Evolutionary conservation across 2,797 vertebrate species (phyloP).

Genomic region (Oryzias dopingdopingensis): DNA sequence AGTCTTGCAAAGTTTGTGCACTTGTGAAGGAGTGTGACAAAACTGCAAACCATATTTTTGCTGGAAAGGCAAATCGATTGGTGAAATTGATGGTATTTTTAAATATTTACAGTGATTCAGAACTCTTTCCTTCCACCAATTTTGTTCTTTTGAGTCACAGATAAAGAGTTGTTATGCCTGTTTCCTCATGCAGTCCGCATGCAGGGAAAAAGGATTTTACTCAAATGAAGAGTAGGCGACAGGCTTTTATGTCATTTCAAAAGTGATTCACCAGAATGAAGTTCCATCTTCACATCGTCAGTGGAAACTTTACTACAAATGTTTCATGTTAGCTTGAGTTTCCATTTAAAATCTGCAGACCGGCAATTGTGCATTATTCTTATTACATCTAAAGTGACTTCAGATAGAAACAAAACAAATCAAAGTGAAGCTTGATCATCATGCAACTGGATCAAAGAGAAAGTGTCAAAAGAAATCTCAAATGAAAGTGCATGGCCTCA

Average conservation of each 20-base stretch:
- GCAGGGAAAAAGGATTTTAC: background rate
- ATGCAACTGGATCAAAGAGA: background rate
- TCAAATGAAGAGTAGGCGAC: conserved; percentile 6
- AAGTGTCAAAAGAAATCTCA: background rate
- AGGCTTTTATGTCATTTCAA: conserved; percentile 4
- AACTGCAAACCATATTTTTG: background rate
- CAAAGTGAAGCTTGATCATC: background rate
- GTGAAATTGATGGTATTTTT: background rate
- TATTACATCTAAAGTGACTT: background rate
- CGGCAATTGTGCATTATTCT: background rate
- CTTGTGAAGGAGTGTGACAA: background rate
- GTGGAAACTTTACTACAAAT: conserved; percentile 1
- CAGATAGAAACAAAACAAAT: background rate
- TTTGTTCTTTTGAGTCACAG: background rate
- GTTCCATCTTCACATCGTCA: conserved; percentile 2
- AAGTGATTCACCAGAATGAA: background rate
- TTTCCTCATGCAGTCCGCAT: background rate
- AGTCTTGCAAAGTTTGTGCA: too few relatives aligned
- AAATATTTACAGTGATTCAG: background rate
- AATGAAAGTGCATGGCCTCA: conserved; percentile 27
- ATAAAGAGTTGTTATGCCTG: conserved; percentile 4
- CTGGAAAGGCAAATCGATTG: background rate
- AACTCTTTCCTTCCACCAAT: background rate
- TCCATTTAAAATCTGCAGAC: background rate
- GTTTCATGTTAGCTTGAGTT: background rate